Evolutionary conservation across 2,113 vertebrate genomes (phyloP), one percentile per base, ranked within the genome.

Genomic region (Sinocyclocheilus maitianheensis): DNA sequence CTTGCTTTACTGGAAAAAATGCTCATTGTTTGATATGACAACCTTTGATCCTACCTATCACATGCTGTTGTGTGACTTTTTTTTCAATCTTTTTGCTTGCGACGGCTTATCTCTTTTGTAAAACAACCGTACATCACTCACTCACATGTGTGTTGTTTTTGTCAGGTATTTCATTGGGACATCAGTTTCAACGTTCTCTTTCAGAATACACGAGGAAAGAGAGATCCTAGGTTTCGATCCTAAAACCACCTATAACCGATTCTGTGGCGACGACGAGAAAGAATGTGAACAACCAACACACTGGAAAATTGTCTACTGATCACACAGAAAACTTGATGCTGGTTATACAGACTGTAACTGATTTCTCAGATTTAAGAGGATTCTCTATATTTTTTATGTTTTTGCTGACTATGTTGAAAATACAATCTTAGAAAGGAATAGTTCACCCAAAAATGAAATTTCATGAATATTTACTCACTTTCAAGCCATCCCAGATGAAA

Each of bases 181-280:
- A 0, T 98, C 98, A 0, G 97, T 99, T 74, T 99, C 98, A 5
- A 99, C 98, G 0, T 99, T 99, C 91, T 99, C 98, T n/a, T 99
- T 99, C 86, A 95, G 98, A 75, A 99, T 99, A 89, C 97, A 99
- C 0, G 98, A 99, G 84, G 98, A 99, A 88, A 94, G 97, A 40
- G 98, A 99, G 87, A 98, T 99, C 81, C 90, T 99, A 43, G 97
- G 98, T 7, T 96, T 99, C 84, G 96, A 98, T 81, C 97, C 98
- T 24, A 96, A 96, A 93, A 96, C 95, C 4, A 99, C 98, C 0
- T 99, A 99, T 88, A 99, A 96, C 89, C 95, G 98, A 20, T 98
- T 99, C 85, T 99, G 98, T 72, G 98, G 98, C 1, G 97, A 99
- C 86, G 89, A 89, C n/a, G 98, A 99, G 89, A 94, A 90, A 34